Conservation (phyloP, 2,797 vertebrate genomes). For the Sebastes alutus region DNA sequence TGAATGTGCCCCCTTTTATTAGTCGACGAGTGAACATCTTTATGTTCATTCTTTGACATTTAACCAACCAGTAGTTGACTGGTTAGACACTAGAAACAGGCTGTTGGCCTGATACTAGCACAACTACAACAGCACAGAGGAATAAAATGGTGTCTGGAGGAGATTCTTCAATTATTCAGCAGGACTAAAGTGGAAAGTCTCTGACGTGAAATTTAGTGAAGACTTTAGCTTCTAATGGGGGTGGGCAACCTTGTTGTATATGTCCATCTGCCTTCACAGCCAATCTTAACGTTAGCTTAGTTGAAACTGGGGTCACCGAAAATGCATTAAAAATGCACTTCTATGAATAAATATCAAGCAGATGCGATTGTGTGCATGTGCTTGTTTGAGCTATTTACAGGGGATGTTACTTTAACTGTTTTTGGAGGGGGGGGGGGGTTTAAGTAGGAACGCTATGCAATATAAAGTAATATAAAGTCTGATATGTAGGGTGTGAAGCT, state of each 20-base stretch:
- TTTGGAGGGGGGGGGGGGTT: too few species aligned
- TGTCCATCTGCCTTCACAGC: background rate
- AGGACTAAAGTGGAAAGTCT: slow-evolving; percentile 26
- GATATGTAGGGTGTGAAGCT: background rate
- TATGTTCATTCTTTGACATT: background rate
- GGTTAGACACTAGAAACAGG: slow-evolving; percentile 10
- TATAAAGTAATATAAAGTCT: background rate
- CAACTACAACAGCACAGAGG: slow-evolving; percentile 15
- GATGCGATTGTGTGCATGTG: background rate
- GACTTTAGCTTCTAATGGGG: background rate
- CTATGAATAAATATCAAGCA: background rate
- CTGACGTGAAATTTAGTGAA: background rate
- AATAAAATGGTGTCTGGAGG: slow-evolving; percentile 31
- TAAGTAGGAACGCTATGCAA: background rate
- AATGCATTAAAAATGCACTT: slow-evolving; percentile 6
- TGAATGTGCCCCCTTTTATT: background rate
- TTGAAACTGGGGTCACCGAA: background rate
- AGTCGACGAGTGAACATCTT: background rate
- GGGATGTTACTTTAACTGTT: background rate
- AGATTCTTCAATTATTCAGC: slow-evolving; percentile 56
- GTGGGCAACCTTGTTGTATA: background rate
- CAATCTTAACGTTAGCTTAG: background rate
- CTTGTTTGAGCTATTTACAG: background rate
- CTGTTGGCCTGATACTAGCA: slow-evolving; percentile 22
- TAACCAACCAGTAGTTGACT: slow-evolving; percentile 28